Evolutionary conservation across 2,113 vertebrate genomes (phyloP), one percentile per base, ranked within the genome.

Genomic region (Columba janthina): DNA sequence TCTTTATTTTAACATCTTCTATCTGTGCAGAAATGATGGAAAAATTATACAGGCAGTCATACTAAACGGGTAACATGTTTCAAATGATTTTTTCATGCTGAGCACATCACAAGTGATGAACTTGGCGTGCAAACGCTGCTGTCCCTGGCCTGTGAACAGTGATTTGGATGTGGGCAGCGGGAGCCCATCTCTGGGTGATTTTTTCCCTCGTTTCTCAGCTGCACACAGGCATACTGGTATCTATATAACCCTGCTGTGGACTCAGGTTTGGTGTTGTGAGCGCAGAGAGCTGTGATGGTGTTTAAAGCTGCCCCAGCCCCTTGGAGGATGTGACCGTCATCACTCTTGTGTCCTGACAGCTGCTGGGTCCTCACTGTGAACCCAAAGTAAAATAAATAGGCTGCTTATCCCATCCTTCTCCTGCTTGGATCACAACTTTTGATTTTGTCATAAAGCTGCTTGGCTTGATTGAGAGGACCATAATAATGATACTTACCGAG

Each of bases 381-480:
- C 76, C 65, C 85, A 65, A 57, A 72, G 72, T 34, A 46, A 80
- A 93, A 92, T 69, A 86, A 96, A 95, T 85, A 32, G 85, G 48
- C 90, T 92, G 90, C 88, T 91, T 22, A 34, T 15, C 61, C 85
- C 88, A 65, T 53, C 69, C 70, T 89, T 92, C 81, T 32, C 61
- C 92, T 93, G 65, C 94, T n/a, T 58, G 90, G 88, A 72, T 95
- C 94, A 89, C 96, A 96, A 92, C 88, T 95, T 95, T 95, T 93
- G 96, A 96, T 97, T 97, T 95, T 97, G 83, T 96, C 92, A 93
- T 96, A 97, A 96, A 93, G 92, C 94, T 97, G 93, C 89, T 96
- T 61, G 70, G 26, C 74, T 96, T 96, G 96, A 96, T 94, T 92
- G 92, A 96, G 80, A 90, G 93, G 0, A 0, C 90, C 70, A 57